Evolutionary conservation across 2,888 invertebrate species (phyloP).

Genomic region (Branchinecta sandiegonensis): DNA sequence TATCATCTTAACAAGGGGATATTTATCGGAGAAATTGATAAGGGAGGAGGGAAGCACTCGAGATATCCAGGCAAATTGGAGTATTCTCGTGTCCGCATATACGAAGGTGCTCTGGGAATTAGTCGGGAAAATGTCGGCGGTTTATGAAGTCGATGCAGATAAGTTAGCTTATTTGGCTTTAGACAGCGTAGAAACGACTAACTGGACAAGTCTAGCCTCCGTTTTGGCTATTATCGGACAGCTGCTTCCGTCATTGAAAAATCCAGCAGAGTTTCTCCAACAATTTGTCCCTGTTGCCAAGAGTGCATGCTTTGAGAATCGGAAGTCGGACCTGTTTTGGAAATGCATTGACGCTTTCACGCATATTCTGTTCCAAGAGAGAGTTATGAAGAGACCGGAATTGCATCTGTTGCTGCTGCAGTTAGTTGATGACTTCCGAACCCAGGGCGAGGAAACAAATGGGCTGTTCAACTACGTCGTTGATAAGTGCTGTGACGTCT

Average conservation of each 20-base stretch:
- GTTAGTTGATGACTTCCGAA: background rate
- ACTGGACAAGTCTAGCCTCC: conserved; percentile 8
- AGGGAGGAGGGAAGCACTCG: conserved; percentile 20
- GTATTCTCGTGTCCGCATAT: conserved; percentile 23
- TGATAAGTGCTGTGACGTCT: background rate
- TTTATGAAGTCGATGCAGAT: conserved; percentile 18
- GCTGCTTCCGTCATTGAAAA: conserved; percentile 19
- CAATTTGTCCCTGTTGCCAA: background rate
- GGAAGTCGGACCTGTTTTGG: conserved; percentile 22
- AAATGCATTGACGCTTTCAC: conserved; percentile 18
- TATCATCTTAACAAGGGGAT: background rate
- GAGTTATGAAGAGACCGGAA: conserved; percentile 15
- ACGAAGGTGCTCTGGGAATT: conserved; percentile 24
- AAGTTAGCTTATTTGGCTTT: conserved; percentile 19
- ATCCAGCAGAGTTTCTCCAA: background rate
- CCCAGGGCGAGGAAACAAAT: background rate
- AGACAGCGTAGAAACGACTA: conserved; percentile 18
- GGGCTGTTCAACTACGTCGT: background rate
- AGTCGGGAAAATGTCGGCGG: conserved; percentile 19
- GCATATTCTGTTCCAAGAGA: conserved; percentile 7
- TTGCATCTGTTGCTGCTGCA: background rate
- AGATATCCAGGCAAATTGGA: conserved; percentile 24
- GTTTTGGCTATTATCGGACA: conserved; percentile 19
- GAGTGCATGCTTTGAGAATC: conserved; percentile 20
- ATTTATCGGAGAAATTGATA: background rate